These are phyloP conservation scores for Clamator glandarius DNA, from an alignment of 2,797 vertebrate genomes.

Conservation along the genomic window DNA sequence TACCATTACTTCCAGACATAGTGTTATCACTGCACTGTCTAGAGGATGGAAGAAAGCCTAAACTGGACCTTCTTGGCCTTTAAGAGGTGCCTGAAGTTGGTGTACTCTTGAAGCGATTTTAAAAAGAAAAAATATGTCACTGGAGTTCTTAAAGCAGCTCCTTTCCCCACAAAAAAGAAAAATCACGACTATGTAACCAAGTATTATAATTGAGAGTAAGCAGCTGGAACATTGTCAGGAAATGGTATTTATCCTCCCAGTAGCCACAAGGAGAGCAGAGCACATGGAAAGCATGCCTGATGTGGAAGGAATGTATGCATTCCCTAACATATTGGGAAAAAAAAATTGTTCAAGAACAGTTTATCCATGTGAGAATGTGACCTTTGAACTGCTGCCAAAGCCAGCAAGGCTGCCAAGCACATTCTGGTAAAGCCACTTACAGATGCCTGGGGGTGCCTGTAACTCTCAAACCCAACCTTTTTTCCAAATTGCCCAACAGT, in stretches of 20 bases:
- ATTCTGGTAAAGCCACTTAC: conserved; percentile 40
- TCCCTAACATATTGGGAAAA: conserved; percentile 44
- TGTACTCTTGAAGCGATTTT: neutral
- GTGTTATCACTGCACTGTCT: neutral
- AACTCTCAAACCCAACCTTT: neutral
- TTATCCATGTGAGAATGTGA: conserved; percentile 55
- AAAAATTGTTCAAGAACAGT: conserved; percentile 44
- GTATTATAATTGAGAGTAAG: neutral
- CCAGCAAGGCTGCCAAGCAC: conserved; percentile 30
- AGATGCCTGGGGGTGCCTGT: neutral
- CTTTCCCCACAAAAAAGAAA: neutral
- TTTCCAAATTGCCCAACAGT: neutral
- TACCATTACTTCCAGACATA: neutral
- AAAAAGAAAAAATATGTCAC: neutral
- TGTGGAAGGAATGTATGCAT: conserved; percentile 53
- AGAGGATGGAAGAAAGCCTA: neutral
- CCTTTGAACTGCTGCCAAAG: conserved; percentile 56
- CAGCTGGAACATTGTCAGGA: conserved; percentile 10
- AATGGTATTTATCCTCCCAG: conserved; percentile 29
- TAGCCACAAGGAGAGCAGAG: conserved; percentile 45
- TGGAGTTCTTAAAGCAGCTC: neutral
- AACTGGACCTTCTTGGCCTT: neutral
- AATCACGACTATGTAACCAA: neutral
- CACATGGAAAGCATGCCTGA: conserved; percentile 48
- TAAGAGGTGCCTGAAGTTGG: neutral